Evolutionary conservation across 2,113 vertebrate species (phyloP).

Genomic region (Phalacrocorax aristotelis): DNA sequence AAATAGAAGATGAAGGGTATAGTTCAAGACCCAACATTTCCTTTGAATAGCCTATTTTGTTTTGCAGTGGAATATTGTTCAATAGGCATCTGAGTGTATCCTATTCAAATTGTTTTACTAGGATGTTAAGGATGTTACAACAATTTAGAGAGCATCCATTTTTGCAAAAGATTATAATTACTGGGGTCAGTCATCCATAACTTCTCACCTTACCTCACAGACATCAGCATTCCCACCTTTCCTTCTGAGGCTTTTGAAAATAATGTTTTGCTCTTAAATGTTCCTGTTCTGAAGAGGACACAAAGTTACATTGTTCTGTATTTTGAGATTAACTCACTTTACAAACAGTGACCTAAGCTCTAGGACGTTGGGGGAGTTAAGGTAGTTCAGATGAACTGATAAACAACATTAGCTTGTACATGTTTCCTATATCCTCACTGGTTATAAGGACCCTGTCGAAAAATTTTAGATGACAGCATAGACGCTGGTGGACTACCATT

Average conservation of each 20-base stretch:
- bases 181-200: not conserved
- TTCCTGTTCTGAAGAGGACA: not conserved
- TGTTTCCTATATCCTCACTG: not conserved
- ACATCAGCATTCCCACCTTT: not conserved
- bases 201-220: not conserved
- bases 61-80: not conserved
- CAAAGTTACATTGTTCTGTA: not conserved
- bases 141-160: not conserved
- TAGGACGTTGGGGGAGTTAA: not conserved
- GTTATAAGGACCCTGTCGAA: not conserved
- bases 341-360: not conserved
- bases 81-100: not conserved
- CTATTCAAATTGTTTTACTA: not conserved
- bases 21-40: not conserved
- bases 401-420: not conserved
- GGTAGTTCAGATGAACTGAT: not conserved
- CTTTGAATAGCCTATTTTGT: not conserved
- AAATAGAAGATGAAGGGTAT: not conserved
- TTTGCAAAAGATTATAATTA: not conserved
- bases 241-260: not conserved
- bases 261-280: not conserved
- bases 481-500: not conserved
- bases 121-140: not conserved
- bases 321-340: not conserved
- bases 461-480: not conserved